Conservation (phyloP, 2,113 vertebrate species). For the Laticauda colubrina region DNA sequence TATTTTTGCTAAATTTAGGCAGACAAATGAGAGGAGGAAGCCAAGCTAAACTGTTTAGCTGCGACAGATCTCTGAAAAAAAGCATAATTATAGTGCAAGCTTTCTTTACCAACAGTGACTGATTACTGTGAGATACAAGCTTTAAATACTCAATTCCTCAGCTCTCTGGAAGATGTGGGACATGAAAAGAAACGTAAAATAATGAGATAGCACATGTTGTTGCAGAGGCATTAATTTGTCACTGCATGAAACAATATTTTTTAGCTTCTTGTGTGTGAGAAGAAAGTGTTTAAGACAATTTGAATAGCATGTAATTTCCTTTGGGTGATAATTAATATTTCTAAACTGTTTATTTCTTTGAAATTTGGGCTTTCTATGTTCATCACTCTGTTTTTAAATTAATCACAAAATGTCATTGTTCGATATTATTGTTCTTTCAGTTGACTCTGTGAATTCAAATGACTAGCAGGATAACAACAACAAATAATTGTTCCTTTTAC, state of each 20-base stretch:
- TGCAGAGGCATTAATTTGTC: not conserved
- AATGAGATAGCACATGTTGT: not conserved
- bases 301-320: not conserved
- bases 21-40: not conserved
- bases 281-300: not conserved
- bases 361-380: not conserved
- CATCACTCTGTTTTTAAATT: not conserved
- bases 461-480: not conserved
- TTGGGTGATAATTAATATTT: slow-evolving; percentile 21
- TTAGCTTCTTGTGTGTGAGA: not conserved
- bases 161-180: not conserved
- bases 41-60: rapidly evolving
- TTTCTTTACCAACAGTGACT: slow-evolving; percentile 1
- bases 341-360: slow-evolving; percentile 1
- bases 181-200: not conserved
- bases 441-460: slow-evolving; percentile 7
- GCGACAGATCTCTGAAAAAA: not conserved
- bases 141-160: not conserved
- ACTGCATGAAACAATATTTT: not conserved
- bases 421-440: slow-evolving; percentile 1
- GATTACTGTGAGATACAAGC: not conserved
- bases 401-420: slow-evolving; percentile 7
- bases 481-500: not conserved
- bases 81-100: not conserved
- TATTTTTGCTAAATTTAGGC: not conserved